phyloP scores from a whole-genome alignment of 1,140 invertebrate species.

The Scaptomyza graminum region DNA sequence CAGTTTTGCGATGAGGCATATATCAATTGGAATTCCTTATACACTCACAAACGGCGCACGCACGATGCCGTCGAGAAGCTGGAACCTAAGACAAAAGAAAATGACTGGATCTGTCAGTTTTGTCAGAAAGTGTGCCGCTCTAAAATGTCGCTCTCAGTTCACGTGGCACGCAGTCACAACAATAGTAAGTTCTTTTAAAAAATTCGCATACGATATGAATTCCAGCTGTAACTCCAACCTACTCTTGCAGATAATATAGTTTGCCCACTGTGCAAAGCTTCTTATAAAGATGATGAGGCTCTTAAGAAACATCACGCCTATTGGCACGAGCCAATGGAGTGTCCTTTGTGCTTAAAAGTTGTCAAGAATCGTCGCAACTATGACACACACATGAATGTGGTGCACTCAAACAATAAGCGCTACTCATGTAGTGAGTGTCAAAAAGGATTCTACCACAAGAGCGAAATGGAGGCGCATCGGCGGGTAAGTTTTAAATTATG shows the following conservation, averaged over 20 bases:
- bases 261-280: conserved; percentile 60
- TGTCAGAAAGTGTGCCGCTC: conserved; percentile 67
- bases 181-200: conserved; percentile 52
- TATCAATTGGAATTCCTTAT: conserved; percentile 66
- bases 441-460: conserved; percentile 77
- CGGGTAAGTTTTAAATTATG: conserved; percentile 30
- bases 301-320: conserved; percentile 65
- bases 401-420: conserved; percentile 72
- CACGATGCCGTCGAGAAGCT: conserved; percentile 42
- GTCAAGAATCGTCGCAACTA: conserved; percentile 73
- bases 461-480: conserved; percentile 71
- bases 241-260: conserved; percentile 60
- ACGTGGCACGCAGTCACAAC: conserved; percentile 78
- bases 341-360: conserved; percentile 62
- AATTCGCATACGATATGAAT: neutral
- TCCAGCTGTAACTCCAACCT: neutral
- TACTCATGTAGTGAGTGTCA: conserved; percentile 68
- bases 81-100: conserved; percentile 11
- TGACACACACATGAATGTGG: conserved; percentile 65
- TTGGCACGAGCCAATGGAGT: conserved; percentile 65
- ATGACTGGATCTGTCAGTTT: conserved; percentile 73
- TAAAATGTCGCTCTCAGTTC: conserved; percentile 80
- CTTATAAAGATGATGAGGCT: conserved; percentile 60
- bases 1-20: conserved; percentile 67
- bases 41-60: conserved; percentile 67